Percentiles rank a stretch among this genome's conserved stretches.
phyloP scores from a whole-genome alignment of 2,113 vertebrate species.

The Psittacula cyanocephala region DNA sequence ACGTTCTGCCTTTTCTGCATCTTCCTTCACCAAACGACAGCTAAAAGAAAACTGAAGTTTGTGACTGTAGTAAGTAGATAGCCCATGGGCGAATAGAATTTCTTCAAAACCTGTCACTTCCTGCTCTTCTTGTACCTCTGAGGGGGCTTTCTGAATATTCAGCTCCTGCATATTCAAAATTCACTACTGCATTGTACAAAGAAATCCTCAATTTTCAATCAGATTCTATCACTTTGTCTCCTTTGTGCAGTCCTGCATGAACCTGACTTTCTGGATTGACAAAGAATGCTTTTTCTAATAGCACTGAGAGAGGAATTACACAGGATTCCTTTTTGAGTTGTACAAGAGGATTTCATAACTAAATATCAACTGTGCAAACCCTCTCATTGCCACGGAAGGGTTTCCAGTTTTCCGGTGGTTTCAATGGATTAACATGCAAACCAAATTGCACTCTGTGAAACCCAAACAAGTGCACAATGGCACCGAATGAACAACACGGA shows the following conservation, averaged over 20 bases:
- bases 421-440: background rate
- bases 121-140: background rate
- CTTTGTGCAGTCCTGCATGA: background rate
- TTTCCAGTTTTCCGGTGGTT: background rate
- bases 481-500: background rate
- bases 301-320: background rate
- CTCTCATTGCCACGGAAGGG: background rate
- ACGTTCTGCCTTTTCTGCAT: slow-evolving; percentile 49
- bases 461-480: background rate
- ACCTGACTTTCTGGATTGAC: background rate
- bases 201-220: background rate
- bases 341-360: background rate
- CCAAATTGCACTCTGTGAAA: background rate
- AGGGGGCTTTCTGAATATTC: background rate
- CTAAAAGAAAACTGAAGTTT: slow-evolving; percentile 72
- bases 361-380: background rate
- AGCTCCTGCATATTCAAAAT: background rate
- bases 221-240: background rate
- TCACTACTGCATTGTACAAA: background rate
- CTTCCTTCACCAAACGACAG: background rate
- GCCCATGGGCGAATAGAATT: background rate
- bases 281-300: background rate
- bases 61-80: slow-evolving; percentile 66
- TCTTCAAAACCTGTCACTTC: background rate
- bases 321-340: background rate